A percentile compares a stretch with the other conserved stretches of the same genome.
Evolutionary conservation across 2,888 invertebrate species (phyloP).

Genomic region (Podotricha telesiphe): DNA sequence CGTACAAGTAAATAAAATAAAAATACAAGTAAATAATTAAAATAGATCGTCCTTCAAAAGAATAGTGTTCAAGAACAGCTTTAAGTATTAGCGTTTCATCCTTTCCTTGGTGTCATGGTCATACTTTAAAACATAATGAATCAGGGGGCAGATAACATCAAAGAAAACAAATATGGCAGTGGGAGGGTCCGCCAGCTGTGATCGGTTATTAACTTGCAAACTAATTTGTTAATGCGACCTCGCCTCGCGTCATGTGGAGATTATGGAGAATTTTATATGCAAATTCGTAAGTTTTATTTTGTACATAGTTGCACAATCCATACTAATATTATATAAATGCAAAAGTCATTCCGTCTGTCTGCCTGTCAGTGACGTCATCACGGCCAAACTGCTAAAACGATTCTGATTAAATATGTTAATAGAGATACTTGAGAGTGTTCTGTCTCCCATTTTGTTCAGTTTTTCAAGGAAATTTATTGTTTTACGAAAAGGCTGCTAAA

Average conservation of each 20-base stretch:
- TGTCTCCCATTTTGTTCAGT: too few relatives aligned
- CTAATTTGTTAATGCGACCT: slow-evolving; percentile 34
- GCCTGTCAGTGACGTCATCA: too few relatives aligned
- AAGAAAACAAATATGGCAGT: slow-evolving; percentile 36
- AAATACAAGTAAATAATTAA: too few relatives aligned
- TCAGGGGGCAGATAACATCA: slow-evolving; percentile 34
- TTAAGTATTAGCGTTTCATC: slow-evolving; percentile 4
- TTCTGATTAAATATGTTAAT: too few relatives aligned
- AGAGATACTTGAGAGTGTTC: too few relatives aligned
- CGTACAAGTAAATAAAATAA: too few relatives aligned
- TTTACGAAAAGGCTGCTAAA: too few relatives aligned
- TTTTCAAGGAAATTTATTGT: too few relatives aligned
- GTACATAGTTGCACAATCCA: neutral
- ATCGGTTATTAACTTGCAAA: slow-evolving; percentile 37
- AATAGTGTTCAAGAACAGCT: neutral
- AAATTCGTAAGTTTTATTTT: neutral
- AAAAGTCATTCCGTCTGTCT: too few relatives aligned
- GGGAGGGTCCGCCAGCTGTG: slow-evolving; percentile 33
- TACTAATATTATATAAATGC: too few relatives aligned
- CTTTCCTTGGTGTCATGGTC: slow-evolving; percentile 37
- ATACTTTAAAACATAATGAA: slow-evolving; percentile 34
- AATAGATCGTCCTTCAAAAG: neutral
- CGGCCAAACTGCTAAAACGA: too few relatives aligned
- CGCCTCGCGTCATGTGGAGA: slow-evolving; percentile 6
- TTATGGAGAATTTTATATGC: slow-evolving; percentile 2